A percentile compares a stretch with the other conserved stretches of the same genome.
Conservation (phyloP, 1,140 invertebrate species). For the Heliconius nattereri region DNA sequence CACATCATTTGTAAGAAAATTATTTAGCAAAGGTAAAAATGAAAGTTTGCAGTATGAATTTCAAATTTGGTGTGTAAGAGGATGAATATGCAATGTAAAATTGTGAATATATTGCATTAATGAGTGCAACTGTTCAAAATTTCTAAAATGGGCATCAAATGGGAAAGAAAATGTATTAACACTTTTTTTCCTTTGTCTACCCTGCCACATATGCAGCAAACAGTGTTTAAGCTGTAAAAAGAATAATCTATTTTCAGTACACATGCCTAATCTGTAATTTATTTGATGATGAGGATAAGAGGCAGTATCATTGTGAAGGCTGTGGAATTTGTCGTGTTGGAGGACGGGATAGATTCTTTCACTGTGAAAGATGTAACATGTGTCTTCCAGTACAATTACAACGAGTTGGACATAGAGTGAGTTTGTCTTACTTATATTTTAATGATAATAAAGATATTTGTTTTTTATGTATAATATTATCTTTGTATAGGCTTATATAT, state of each 20-base stretch:
- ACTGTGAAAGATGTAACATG: conserved; percentile 93
- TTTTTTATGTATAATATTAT: no score
- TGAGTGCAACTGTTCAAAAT: no score
- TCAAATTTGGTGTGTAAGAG: no score
- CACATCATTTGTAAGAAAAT: no score
- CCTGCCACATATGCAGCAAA: not conserved
- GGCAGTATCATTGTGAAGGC: conserved; percentile 93
- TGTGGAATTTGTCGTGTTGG: conserved; percentile 95
- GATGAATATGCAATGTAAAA: no score
- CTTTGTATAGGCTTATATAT: no score
- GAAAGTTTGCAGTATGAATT: no score
- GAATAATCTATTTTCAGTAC: conserved; percentile 83
- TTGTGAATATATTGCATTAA: no score
- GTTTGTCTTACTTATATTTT: conserved; percentile 16
- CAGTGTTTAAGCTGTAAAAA: not conserved
- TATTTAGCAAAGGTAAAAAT: no score
- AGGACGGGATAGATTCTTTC: conserved; percentile 92
- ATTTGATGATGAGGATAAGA: conserved; percentile 94
- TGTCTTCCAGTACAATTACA: conserved; percentile 90
- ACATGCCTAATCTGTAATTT: conserved; percentile 92
- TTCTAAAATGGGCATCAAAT: no score
- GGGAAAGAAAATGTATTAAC: not conserved
- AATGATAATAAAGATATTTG: no score
- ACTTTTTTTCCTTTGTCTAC: not conserved
- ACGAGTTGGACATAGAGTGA: conserved; percentile 89